Evolutionary conservation across 1,140 invertebrate genomes (phyloP), one percentile per base, ranked within the genome.

Genomic region (Fragariocoptes setiger): DNA sequence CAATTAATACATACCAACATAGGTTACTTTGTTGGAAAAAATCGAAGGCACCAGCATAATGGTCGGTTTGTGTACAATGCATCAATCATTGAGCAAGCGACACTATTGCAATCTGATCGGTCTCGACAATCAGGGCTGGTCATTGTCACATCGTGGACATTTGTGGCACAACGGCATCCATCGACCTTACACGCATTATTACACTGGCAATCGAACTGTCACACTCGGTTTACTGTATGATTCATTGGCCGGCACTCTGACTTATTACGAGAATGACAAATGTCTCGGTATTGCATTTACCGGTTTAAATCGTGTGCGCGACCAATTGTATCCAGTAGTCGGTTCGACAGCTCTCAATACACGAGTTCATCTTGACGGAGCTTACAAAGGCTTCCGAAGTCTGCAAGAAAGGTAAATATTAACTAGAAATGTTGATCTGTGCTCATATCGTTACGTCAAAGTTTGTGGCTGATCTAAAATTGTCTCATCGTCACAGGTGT

Each of bases 31-130:
- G 0, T 65, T 66, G 0, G 64, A 69, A 47, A 54, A 71, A 21
- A 61, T 74, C 19, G 74, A 72, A 47, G 72, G 72, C 19, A 75
- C 72, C 0, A 71, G 69, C 43, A 72, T 75, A 57, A 74, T 74
- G 72, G 70, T 74, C 46, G 72, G 72, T 20, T 61, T 75, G 4
- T 69, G 66, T 2, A 74, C 72, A 2, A 58, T 57, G 38, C 54
- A 60, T 8, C 67, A 68, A 8, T 54, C 68, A 0, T 56, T 74
- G 0, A 69, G 73, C 47, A 63, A 63, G 0, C 65, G 70, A 48
- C 58, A 63, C 13, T 76, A 74, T 52, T 62, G 66, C 13, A 72
- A 74, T 52, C 53, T 75, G 46, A 53, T 76, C 3, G 72, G 72
- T 5, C 67, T 72, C 53, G 69, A 75, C 50, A 56, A 62, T 35